Conservation (phyloP, 2,888 invertebrate genomes). For the Xylota sylvarum region DNA sequence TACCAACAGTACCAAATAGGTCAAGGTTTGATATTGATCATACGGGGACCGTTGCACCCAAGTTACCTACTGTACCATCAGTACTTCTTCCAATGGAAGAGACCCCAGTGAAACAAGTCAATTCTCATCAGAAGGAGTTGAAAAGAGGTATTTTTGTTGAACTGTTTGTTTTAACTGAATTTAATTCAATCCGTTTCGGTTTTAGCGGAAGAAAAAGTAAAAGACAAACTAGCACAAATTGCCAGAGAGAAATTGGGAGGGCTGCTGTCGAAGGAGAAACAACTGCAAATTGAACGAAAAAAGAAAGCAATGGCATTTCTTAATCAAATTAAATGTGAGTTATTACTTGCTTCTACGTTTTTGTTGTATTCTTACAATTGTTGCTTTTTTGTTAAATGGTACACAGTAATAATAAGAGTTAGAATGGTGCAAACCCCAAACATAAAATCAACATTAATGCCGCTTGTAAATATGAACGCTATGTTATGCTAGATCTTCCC, state of each 20-base stretch:
- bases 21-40: conserved; percentile 78
- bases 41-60: conserved; percentile 73
- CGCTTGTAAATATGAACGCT: no score
- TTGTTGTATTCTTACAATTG: no score
- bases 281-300: conserved; percentile 90
- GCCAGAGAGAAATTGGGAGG: conserved; percentile 87
- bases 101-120: conserved; percentile 74
- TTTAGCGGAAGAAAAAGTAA: conserved; percentile 87
- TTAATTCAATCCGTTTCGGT: neutral
- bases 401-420: no score
- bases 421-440: no score
- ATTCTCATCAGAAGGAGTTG: conserved; percentile 79
- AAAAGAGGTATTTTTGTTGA: conserved; percentile 78
- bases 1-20: conserved; percentile 59
- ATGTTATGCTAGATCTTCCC: no score
- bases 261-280: conserved; percentile 86
- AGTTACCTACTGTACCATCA: conserved; percentile 39
- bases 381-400: no score
- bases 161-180: neutral
- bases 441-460: no score
- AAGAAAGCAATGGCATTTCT: conserved; percentile 93
- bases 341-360: neutral
- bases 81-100: conserved; percentile 73
- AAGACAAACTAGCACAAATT: conserved; percentile 87
- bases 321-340: conserved; percentile 84